phyloP scores from a whole-genome alignment of 1,140 invertebrate species.

The Arctopsyche grandis region DNA sequence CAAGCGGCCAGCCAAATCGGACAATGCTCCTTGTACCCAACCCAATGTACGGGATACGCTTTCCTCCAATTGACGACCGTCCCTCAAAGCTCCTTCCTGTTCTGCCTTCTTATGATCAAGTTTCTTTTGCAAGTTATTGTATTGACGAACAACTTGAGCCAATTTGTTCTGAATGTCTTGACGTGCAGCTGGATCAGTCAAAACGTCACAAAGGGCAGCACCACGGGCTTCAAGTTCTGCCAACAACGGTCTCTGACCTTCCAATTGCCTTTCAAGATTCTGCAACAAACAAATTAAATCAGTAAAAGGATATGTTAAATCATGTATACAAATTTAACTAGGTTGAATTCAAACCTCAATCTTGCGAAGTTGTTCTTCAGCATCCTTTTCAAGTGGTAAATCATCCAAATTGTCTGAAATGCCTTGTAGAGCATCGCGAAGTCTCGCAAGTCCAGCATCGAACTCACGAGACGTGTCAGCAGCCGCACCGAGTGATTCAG shows the following conservation, averaged over 20 bases:
- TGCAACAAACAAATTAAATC: constrained; percentile 41
- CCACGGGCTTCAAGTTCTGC: constrained; percentile 90
- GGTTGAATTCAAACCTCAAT: constrained; percentile 67
- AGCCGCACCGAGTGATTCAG: constrained; percentile 85
- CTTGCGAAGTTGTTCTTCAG: constrained; percentile 87
- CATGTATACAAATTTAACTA: not conserved
- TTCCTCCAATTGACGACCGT: constrained; percentile 87
- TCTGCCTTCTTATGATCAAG: constrained; percentile 90
- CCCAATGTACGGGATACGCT: constrained; percentile 86
- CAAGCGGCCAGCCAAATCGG: constrained; percentile 78
- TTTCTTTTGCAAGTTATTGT: constrained; percentile 87
- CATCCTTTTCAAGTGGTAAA: constrained; percentile 82
- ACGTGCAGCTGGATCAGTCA: constrained; percentile 90
- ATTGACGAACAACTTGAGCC: constrained; percentile 82
- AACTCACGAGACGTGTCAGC: constrained; percentile 91
- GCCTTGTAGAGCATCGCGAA: constrained; percentile 83
- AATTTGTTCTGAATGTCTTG: constrained; percentile 92
- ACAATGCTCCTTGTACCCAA: constrained; percentile 85
- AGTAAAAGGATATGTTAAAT: not conserved
- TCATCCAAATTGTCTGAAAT: constrained; percentile 90
- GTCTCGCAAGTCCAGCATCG: constrained; percentile 82
- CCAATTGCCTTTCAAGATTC: constrained; percentile 87
- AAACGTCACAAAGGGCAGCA: constrained; percentile 84
- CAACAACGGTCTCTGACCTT: constrained; percentile 85
- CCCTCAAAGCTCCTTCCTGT: constrained; percentile 85